Evolutionary conservation across 2,888 invertebrate species (phyloP), one percentile per base, ranked within the genome.

Genomic region (Rotaria macrura): DNA sequence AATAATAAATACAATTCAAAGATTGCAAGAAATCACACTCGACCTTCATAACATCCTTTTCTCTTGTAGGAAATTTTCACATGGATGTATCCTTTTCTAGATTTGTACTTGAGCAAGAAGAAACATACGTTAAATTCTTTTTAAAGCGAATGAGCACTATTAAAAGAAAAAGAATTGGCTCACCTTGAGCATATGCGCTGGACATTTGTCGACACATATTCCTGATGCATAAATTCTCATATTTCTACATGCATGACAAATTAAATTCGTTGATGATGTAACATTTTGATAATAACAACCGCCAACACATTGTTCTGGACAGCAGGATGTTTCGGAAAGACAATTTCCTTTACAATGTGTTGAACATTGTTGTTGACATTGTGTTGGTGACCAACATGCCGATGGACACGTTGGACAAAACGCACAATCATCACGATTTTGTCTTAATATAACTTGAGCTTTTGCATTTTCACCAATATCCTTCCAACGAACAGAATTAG

Each of bases 381-480:
- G 79, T 43, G 79, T 79, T 43, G 79, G n/a, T n/a, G 40, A 43
- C 79, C 79, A 79, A 79, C 79, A 79, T 79, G 43, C 79, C 5
- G 25, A 43, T 79, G 79, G 79, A 79, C 79, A 79, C 43, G 79
- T 40, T 34, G 65, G 65, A 79, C 79, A 79, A n/a, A 79, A 12
- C 1, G 79, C 79, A n/a, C 79, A 79, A 65, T 29, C 29, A 34
- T 65, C 65, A 3, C 40, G 43, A 79, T 40, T 79, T 79, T 43
- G 43, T 79, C 79, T 23, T 79, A 79, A 43, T 43, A 79, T 79
- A 43, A 79, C 43, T 43, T 43, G 79, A 25, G 40, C 25, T 79
- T 85, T 85, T 49, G 84, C 65, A 83, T 52, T n/a, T 83, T 83
- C 52, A n/a, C 65, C 43, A 25, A 85, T 65, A 43, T 84, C 55